A percentile compares a stretch with the other conserved stretches of the same genome.
Conservation (phyloP, 2,113 vertebrate species). For the Cottus gobio region DNA sequence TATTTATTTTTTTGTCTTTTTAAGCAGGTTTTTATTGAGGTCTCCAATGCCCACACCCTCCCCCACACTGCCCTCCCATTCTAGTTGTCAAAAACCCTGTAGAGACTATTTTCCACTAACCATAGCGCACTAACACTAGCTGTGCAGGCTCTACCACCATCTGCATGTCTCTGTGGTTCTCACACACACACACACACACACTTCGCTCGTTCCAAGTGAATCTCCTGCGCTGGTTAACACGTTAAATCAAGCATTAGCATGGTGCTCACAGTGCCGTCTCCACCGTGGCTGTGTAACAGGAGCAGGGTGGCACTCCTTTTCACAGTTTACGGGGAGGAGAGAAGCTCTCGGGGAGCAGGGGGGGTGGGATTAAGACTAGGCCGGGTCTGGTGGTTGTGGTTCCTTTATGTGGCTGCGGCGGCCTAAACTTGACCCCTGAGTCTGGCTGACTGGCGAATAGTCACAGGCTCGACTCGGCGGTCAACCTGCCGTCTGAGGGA, state of each 20-base stretch:
- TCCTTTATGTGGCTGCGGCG: constrained; percentile 21
- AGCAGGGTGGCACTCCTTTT: constrained; percentile 70
- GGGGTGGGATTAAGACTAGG: constrained; percentile 45
- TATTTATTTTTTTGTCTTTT: constrained; percentile 65
- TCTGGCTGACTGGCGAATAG: constrained; percentile 3
- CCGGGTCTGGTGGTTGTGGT: constrained; percentile 41
- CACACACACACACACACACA: constrained; percentile 12
- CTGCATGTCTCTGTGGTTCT: constrained; percentile 56
- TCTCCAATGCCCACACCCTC: constrained; percentile 14
- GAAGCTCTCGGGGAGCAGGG: constrained; percentile 12
- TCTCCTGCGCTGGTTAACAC: constrained; percentile 62
- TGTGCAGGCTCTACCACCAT: constrained; percentile 24
- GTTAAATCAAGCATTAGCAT: constrained; percentile 74
- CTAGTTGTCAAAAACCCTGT: not conserved
- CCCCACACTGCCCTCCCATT: constrained; percentile 16
- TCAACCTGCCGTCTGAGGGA: constrained; percentile 40
- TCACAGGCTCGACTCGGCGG: constrained; percentile 44
- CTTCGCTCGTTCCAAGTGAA: constrained; percentile 51
- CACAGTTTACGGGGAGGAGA: constrained; percentile 59
- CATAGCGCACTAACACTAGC: constrained; percentile 52
- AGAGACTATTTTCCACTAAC: constrained; percentile 30
- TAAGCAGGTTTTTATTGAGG: constrained; percentile 74
- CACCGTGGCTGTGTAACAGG: constrained; percentile 67
- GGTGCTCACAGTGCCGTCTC: constrained; percentile 52
- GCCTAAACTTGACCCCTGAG: constrained; percentile 65